Conservation (phyloP, 2,888 invertebrate genomes). For the Phlogophora meticulosa region DNA sequence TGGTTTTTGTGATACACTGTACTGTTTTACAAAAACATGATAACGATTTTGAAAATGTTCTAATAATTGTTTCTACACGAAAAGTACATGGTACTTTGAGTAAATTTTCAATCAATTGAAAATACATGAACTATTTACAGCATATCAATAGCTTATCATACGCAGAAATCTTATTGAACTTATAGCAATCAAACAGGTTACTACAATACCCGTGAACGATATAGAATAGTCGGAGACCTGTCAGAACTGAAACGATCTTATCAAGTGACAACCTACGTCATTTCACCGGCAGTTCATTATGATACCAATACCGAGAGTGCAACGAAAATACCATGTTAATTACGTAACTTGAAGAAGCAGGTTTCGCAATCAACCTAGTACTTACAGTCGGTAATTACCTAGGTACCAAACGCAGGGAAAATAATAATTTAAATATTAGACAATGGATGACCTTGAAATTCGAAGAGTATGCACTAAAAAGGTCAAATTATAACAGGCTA, state of each 20-base stretch:
- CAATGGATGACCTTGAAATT: constrained; percentile 63
- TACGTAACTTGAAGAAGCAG: constrained; percentile 35
- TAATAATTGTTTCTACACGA: too few species aligned
- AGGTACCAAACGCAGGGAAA: constrained; percentile 28
- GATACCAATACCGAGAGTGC: constrained; percentile 16
- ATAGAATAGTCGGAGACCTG: constrained; percentile 26
- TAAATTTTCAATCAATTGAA: neutral
- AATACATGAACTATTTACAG: neutral
- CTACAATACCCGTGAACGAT: constrained; percentile 29
- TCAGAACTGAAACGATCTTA: constrained; percentile 25
- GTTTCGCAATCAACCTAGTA: constrained; percentile 53
- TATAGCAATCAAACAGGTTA: constrained; percentile 28
- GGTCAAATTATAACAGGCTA: constrained; percentile 54
- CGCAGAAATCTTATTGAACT: constrained; percentile 37
- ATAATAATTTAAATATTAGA: constrained; percentile 56
- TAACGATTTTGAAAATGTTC: too few species aligned
- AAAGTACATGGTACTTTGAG: too few species aligned
- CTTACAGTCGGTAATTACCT: constrained; percentile 45
- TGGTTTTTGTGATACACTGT: neutral
- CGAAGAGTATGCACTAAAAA: constrained; percentile 54
- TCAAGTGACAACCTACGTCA: constrained; percentile 11
- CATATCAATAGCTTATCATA: constrained; percentile 23
- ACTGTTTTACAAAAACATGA: too few species aligned
- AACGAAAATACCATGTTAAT: constrained; percentile 47
- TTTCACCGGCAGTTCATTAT: constrained; percentile 20